Conservation (phyloP, 2,888 invertebrate genomes). For the Tenthredo mesomela region DNA sequence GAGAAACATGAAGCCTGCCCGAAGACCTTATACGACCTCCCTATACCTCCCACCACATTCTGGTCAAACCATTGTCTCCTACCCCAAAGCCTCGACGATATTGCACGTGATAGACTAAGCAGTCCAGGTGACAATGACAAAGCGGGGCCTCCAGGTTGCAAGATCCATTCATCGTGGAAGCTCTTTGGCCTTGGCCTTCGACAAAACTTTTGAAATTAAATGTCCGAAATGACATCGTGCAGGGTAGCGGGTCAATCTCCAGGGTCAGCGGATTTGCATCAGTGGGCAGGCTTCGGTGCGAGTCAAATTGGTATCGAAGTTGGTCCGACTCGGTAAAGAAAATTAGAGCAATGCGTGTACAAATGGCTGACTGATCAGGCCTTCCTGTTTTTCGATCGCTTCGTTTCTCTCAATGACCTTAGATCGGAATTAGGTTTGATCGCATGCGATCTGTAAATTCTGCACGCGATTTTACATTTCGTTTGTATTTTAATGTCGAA, state of each 20-base stretch:
- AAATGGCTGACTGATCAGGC: slow-evolving; percentile 57
- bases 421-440: slow-evolving; percentile 4
- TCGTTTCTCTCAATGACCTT: slow-evolving; percentile 28
- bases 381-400: slow-evolving; percentile 56
- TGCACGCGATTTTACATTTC: slow-evolving; percentile 3
- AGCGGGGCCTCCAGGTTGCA: slow-evolving; percentile 11
- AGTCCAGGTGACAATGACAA: background rate
- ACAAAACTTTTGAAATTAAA: background rate
- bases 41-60: slow-evolving; percentile 61
- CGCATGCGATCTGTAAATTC: slow-evolving; percentile 19
- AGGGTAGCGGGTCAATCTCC: background rate
- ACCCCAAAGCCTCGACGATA: slow-evolving; percentile 25
- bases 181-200: slow-evolving; percentile 54
- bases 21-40: slow-evolving; percentile 69
- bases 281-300: background rate
- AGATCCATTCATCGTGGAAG: background rate
- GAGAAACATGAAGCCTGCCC: slow-evolving; percentile 63
- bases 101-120: slow-evolving; percentile 9
- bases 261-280: slow-evolving; percentile 6
- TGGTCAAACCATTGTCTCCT: slow-evolving; percentile 65
- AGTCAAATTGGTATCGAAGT: background rate
- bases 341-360: slow-evolving; percentile 51
- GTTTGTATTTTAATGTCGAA: background rate
- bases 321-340: slow-evolving; percentile 36
- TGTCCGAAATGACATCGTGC: background rate